Evolutionary conservation across 2,797 vertebrate species (phyloP), one percentile per base, ranked within the genome.

Genomic region (Peromyscus nudipes): DNA sequence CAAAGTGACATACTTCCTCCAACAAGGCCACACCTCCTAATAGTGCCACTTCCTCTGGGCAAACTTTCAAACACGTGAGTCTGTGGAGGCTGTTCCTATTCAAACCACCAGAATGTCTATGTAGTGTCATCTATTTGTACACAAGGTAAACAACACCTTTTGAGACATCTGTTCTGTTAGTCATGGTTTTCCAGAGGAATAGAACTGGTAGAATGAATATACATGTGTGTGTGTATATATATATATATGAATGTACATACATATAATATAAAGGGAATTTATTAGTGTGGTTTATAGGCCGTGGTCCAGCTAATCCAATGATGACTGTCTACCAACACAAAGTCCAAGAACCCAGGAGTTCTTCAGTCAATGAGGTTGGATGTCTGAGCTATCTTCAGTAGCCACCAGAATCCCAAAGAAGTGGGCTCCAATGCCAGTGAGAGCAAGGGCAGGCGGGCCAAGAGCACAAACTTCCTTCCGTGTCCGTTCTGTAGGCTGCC

Each of bases 141-240:
- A 29, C 67, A 88, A 93, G 69, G 89, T 94, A 79, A 94, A 82
- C 92, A 86, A 77, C 43, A 57, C 46, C 57, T 57, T 17, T 62
- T 52, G 55, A 94, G 91, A 67, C 77, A 91, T 8, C 65, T 10
- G 29, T 85, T n/a, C 16, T 46, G 6, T 31, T 34, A 49, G 43
- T 73, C 9, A 40, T 12, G n/a, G 43, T 69, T 85, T 11, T 65
- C 21, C 43, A 27, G 64, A 69, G 43, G 7, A 69, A 67, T 31
- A 34, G 31, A 67, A 52, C 83, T 27, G 31, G n/a, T 25, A 23
- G 64, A n/a, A n/a, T 85, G 62, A 23, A 85, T 23, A 46, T 46
- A 29, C 27, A 17, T 14, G 25, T 6, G 27, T 43, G 25, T 73
- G 12, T 31, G 31, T 4, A 75, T 49, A 10, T 49, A 49, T 49